Evolutionary conservation across 2,113 vertebrate species (phyloP).

Genomic region (Sinocyclocheilus grahami): DNA sequence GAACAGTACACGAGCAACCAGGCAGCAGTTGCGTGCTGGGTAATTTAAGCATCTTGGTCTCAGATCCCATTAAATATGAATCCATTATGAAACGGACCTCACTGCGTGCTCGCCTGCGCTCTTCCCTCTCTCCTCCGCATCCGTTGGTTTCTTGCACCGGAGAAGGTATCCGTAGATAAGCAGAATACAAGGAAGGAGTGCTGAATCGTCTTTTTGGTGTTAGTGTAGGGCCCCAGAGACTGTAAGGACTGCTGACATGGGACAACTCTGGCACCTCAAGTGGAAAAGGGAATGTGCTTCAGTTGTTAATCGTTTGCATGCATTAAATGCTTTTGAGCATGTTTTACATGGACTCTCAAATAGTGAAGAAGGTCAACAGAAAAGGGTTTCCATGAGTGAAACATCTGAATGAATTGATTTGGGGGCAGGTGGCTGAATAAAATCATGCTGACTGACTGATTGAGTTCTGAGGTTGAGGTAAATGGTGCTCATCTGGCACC

Average conservation of each 20-base stretch:
- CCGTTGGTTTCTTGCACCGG: slow-evolving; percentile 14
- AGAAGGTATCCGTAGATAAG: slow-evolving; percentile 25
- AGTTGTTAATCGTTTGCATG: background rate
- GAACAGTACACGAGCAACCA: background rate
- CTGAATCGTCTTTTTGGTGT: slow-evolving; percentile 15
- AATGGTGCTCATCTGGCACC: slow-evolving; percentile 11
- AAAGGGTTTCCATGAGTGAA: background rate
- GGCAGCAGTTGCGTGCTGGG: background rate
- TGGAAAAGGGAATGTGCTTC: too few relatives aligned
- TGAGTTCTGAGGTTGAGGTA: background rate
- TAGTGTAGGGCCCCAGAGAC: slow-evolving; percentile 16
- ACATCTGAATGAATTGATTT: background rate
- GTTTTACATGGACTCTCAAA: too few relatives aligned
- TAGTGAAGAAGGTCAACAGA: background rate
- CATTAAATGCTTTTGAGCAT: background rate
- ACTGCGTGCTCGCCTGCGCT: slow-evolving; percentile 33
- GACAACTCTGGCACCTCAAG: too few relatives aligned
- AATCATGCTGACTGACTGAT: background rate
- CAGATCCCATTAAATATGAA: slow-evolving; percentile 73
- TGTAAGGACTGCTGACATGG: too few relatives aligned
- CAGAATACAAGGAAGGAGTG: slow-evolving; percentile 37
- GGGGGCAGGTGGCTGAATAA: background rate
- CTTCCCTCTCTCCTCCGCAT: slow-evolving; percentile 13
- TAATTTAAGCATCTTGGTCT: slow-evolving; percentile 54
- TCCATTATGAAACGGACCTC: slow-evolving; percentile 67